Evolutionary conservation across 2,797 vertebrate species (phyloP).

Genomic region (Merluccius polli): DNA sequence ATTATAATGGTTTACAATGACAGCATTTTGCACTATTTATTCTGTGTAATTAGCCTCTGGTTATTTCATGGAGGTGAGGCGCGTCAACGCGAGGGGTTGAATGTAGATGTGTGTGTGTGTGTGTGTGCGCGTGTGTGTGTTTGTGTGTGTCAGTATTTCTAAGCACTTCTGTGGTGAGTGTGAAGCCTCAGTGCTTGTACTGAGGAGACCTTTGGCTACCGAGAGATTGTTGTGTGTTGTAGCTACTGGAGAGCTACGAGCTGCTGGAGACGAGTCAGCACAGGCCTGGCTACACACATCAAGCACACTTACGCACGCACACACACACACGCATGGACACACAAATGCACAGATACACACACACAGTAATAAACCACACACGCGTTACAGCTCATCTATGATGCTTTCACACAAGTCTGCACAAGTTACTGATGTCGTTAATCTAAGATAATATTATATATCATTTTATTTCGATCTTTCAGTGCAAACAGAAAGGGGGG

Average conservation of each 20-base stretch:
- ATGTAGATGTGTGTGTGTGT: constrained; percentile 18
- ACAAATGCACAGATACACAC: constrained; percentile 12
- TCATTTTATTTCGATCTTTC: not conserved
- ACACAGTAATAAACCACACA: constrained; percentile 18
- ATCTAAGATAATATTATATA: not conserved
- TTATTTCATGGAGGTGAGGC: constrained; percentile 22
- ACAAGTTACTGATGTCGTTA: not conserved
- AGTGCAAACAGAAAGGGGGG: not conserved
- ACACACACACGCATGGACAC: constrained; percentile 8
- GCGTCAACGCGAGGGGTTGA: constrained; percentile 6
- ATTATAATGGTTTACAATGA: constrained; percentile 62
- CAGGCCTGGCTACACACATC: constrained; percentile 56
- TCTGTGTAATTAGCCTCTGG: constrained; percentile 44
- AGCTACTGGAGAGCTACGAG: constrained; percentile 43
- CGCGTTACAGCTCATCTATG: not conserved
- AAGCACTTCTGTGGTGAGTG: constrained; percentile 58
- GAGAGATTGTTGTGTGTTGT: constrained; percentile 52
- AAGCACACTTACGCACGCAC: not conserved
- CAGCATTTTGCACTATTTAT: constrained; percentile 50
- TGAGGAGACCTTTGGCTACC: constrained; percentile 57
- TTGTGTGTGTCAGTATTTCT: constrained; percentile 25
- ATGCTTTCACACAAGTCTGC: not conserved
- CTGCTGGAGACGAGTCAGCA: constrained; percentile 65
- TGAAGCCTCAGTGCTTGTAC: constrained; percentile 58
- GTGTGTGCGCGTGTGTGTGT: constrained; percentile 21